Evolutionary conservation across 2,113 vertebrate species (phyloP).

Genomic region (Catharus bicknelli): DNA sequence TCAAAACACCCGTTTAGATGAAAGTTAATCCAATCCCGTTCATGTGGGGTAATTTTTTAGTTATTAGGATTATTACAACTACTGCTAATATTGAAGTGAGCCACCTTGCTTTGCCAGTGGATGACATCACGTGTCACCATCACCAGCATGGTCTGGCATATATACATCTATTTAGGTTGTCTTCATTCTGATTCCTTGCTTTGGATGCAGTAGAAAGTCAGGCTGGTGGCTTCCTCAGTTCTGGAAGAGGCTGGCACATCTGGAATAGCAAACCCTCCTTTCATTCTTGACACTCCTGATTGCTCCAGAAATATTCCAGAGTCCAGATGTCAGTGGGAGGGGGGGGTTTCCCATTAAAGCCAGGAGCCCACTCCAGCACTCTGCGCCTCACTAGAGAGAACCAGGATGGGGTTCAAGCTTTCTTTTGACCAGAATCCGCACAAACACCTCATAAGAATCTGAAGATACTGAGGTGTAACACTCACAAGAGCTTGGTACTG

Average conservation of each 20-base stretch:
- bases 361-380: neutral
- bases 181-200: neutral
- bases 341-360: neutral
- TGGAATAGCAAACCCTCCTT: neutral
- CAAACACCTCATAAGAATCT: neutral
- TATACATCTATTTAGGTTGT: neutral
- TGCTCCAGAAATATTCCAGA: neutral
- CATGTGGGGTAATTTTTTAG: accelerated
- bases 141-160: neutral
- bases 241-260: neutral
- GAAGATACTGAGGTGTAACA: accelerated
- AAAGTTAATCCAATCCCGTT: neutral
- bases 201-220: neutral
- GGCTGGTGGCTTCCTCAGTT: neutral
- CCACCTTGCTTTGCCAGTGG: neutral
- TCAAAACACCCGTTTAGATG: neutral
- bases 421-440: neutral
- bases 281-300: neutral
- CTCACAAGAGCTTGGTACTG: neutral
- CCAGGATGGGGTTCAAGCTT: neutral
- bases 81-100: neutral
- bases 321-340: neutral
- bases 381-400: neutral
- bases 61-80: neutral
- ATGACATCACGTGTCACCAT: neutral